Base-by-base conservation (phyloP, 2,888 invertebrate species). In the Lepidochrysops patricia region DNA sequence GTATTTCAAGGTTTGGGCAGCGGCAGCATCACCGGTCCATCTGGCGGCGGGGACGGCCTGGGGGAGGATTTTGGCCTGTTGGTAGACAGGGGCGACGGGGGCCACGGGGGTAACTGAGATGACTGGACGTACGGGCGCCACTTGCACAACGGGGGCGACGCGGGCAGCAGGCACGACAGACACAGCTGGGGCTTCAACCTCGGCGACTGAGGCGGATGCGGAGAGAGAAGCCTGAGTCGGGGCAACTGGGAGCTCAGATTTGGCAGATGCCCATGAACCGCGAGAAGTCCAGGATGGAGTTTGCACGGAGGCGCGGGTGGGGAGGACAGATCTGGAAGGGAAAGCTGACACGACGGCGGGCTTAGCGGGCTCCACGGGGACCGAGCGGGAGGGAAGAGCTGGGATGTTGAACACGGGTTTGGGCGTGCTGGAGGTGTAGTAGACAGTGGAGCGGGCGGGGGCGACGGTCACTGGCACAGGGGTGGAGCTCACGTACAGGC, bases 1-100 rank as follows among this genome's bases (percentile, higher is more conserved):
- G 69, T 75, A 80, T 61, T 73, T 79, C 23, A 88, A 61, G 56
- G 79, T 82, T 58, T 70, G 67, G 4, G 74, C 74, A 54, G 73
- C 64, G 63, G 72, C 73, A 25, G 75, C 77, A 27, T 74, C 69
- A 58, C 61, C 61, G 13, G 61, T 61, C n/a, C 64, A 65, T 56
- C 61, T 69, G 54, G 67, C 64, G 34, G 66, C 61, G 29, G 67
- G 62, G 12, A 64, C 56, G 27, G 74, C 69, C 1, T n/a, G n/a
- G n/a, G 37, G 4, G 37, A 37, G 4, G 7, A 13, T 29, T n/a
- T 54, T 54, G 32, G 54, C 54, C 1, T 9, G 3, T 1, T 15
- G 32, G 19, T 19, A 13, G 15, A 19, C 19, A 2, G 29, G 52
- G 13, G 52, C 29, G n/a, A 52, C 52, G 0, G 13, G 13, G 9